These are phyloP conservation scores for Oxytorus armatus DNA, from an alignment of 2,888 invertebrate species.

Conservation along the genomic window DNA sequence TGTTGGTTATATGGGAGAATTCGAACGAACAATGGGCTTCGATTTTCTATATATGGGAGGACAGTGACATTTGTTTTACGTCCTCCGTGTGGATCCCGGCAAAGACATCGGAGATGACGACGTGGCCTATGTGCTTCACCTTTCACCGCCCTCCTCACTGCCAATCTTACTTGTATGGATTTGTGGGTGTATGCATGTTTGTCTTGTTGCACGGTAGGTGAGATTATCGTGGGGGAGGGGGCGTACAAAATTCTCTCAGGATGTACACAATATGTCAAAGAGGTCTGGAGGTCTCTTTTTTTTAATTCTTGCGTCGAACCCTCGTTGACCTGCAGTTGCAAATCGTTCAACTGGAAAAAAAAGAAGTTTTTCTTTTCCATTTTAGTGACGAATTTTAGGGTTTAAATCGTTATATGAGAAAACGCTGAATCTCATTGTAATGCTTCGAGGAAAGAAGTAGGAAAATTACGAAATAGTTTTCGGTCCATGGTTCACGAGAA, in stretches of 20 bases:
- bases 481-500: not conserved
- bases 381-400: no score
- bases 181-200: conserved; percentile 31
- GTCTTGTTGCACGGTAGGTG: conserved; percentile 19
- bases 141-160: conserved; percentile 71
- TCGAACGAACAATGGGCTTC: conserved; percentile 65
- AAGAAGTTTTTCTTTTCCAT: no score
- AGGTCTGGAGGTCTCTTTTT: conserved; percentile 17
- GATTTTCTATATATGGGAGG: conserved; percentile 69
- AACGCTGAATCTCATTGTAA: no score
- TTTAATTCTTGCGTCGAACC: conserved; percentile 50
- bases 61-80: conserved; percentile 72
- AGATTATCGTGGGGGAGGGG: conserved; percentile 42
- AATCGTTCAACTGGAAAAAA: conserved; percentile 4
- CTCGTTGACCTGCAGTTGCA: conserved; percentile 46
- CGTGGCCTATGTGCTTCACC: conserved; percentile 66
- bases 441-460: not conserved
- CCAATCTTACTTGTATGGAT: conserved; percentile 48
- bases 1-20: conserved; percentile 40
- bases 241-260: conserved; percentile 60
- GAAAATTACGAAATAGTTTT: not conserved
- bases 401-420: no score
- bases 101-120: conserved; percentile 58
- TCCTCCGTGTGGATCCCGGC: conserved; percentile 60
- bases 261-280: conserved; percentile 23